Conservation (phyloP, 2,797 vertebrate genomes). For the Gila robusta region DNA sequence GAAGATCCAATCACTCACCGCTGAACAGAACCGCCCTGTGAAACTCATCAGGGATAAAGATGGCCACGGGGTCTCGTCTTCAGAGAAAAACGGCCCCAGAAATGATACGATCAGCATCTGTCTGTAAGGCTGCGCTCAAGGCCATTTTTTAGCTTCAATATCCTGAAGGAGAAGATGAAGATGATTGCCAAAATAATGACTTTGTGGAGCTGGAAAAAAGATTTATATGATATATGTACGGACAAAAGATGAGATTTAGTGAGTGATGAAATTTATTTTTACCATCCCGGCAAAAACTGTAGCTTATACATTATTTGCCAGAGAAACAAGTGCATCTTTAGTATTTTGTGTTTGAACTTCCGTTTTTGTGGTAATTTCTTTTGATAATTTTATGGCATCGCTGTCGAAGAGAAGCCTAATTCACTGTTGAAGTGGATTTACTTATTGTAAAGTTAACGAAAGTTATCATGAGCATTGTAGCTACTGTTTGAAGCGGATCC, state of each 20-base stretch:
- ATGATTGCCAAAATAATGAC: conserved; percentile 35
- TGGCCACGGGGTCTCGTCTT: conserved; percentile 7
- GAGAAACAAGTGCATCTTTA: too few relatives aligned
- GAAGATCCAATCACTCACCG: conserved; percentile 31
- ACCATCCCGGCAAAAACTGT: background rate
- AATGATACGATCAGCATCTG: conserved; percentile 29
- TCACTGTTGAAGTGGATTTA: too few relatives aligned
- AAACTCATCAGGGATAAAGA: conserved; percentile 19
- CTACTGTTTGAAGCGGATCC: too few relatives aligned
- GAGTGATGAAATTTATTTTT: background rate
- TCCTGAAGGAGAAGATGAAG: conserved; percentile 34
- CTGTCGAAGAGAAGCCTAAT: too few relatives aligned
- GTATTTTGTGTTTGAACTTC: too few relatives aligned
- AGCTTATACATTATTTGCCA: background rate
- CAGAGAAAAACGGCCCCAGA: conserved; percentile 21
- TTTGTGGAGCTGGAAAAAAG: background rate
- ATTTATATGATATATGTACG: conserved; percentile 18
- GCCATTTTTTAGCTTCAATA: conserved; percentile 39
- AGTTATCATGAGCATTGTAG: too few relatives aligned
- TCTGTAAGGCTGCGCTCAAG: background rate
- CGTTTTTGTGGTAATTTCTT: too few relatives aligned
- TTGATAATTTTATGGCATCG: too few relatives aligned
- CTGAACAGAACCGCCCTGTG: conserved; percentile 1
- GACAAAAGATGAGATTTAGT: conserved; percentile 24
- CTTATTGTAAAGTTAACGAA: too few relatives aligned